phyloP scores from a whole-genome alignment of 2,888 invertebrate genomes.

The Lepidochitona cinerea region DNA sequence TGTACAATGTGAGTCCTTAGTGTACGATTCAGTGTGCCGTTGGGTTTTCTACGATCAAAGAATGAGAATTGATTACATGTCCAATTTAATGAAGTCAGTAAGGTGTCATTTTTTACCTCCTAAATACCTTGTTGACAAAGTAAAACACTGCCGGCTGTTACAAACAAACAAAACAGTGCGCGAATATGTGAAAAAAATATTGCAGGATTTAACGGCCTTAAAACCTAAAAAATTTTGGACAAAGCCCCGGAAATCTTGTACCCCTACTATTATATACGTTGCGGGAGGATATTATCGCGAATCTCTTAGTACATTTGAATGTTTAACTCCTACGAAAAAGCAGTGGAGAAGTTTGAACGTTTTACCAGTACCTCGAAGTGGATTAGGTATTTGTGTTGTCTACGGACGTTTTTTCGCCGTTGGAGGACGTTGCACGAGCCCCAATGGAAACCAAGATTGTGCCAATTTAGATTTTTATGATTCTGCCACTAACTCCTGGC shows the following conservation, averaged over 20 bases:
- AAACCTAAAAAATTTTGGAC: background rate
- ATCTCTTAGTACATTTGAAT: constrained; percentile 87
- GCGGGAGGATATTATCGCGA: constrained; percentile 89
- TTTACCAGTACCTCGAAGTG: constrained; percentile 87
- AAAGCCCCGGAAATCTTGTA: background rate
- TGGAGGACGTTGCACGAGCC: constrained; percentile 90
- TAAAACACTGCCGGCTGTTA: constrained; percentile 88
- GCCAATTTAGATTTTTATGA: constrained; percentile 83
- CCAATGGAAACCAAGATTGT: constrained; percentile 75
- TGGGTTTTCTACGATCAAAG: constrained; percentile 88
- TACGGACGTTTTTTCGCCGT: constrained; percentile 87
- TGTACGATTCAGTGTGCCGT: constrained; percentile 80
- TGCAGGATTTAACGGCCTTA: constrained; percentile 83
- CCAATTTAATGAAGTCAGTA: constrained; percentile 87
- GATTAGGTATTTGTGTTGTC: constrained; percentile 69
- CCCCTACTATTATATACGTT: constrained; percentile 88
- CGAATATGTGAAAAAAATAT: constrained; percentile 89
- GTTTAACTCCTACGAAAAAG: constrained; percentile 87
- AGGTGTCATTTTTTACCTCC: constrained; percentile 92
- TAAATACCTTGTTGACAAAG: constrained; percentile 88
- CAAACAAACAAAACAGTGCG: constrained; percentile 88
- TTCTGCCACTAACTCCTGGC: constrained; percentile 86
- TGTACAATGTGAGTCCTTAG: constrained; percentile 90
- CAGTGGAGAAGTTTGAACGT: constrained; percentile 85
- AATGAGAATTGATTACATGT: constrained; percentile 85